Base-by-base conservation (phyloP, 2,113 vertebrate species). In the Neogobius melanostomus region DNA sequence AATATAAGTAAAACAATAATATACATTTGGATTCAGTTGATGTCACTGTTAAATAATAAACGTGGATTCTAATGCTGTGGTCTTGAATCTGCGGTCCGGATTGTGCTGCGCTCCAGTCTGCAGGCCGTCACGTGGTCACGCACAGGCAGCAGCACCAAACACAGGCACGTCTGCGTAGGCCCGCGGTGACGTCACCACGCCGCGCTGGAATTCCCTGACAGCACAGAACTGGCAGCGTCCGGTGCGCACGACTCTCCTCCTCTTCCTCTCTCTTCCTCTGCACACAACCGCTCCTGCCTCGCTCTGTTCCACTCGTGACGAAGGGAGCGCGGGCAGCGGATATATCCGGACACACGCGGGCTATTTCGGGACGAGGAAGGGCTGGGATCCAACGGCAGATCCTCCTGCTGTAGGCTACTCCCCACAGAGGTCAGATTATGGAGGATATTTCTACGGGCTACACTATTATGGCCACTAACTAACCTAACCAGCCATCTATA, bases 151-250 rank as follows among this genome's bases (percentile, higher is more conserved):
- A 46, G 60, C 10, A 60, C 11, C 14, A 54, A 36, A 48, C 78
- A 36, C 70, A 42, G 64, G 36, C 64, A n/a, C 64, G 8, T 72
- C 28, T 36, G 5, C 73, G 65, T 54, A 17, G 52, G 54, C 79
- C 51, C 71, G 46, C 14, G 53, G 9, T 91, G 90, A 94, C 93
- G 93, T 93, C 90, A 92, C 45, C 63, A 15, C 72, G 64, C 84
- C 69, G 64, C 71, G 69, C 84, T 90, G 93, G 92, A 93, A 93
- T 94, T 91, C 93, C 93, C 91, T 92, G 87, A 91, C 88, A 87
- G 89, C 76, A 80, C 88, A 81, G 50, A 71, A 80, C 82, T 78
- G 78, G 70, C 81, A 67, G 69, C 46, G 67, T 51, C 62, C n/a
- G 47, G 5, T 11, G 60, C 74, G 60, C 74, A 57, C 57, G 51